A percentile compares a stretch with the other conserved stretches of the same genome.
phyloP scores from a whole-genome alignment of 2,888 invertebrate species.

The Drosophila kambysellisi region DNA sequence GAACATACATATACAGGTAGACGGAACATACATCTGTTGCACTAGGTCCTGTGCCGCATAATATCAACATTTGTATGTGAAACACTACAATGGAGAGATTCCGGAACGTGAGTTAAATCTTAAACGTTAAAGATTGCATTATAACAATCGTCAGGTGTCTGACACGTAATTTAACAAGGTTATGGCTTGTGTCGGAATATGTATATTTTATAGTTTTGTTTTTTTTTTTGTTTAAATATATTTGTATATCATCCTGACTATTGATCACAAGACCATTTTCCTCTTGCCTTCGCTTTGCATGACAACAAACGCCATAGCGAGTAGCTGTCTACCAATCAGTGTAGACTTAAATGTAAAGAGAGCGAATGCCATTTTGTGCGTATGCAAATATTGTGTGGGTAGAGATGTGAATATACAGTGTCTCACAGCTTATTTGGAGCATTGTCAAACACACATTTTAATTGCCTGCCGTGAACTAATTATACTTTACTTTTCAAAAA shows the following conservation, averaged over 20 bases:
- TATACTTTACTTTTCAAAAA: no score
- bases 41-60: background rate
- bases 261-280: background rate
- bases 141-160: background rate
- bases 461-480: no score
- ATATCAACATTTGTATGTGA: background rate
- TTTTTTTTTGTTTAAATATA: background rate
- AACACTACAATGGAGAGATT: background rate
- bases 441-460: no score
- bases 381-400: no score
- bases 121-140: background rate
- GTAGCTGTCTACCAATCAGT: background rate
- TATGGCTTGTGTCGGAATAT: background rate
- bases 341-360: no score
- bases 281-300: background rate
- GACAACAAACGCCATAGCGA: background rate
- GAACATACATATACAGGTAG: no score
- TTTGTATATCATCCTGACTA: background rate
- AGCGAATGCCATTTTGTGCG: no score
- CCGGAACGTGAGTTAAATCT: background rate
- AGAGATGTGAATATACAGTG: no score
- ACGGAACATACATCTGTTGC: background rate
- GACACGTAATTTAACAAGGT: background rate
- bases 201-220: background rate
- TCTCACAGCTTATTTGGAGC: no score